Evolutionary conservation across 2,888 invertebrate species (phyloP), one percentile per base, ranked within the genome.

Genomic region (Sinhomidia bicolor): DNA sequence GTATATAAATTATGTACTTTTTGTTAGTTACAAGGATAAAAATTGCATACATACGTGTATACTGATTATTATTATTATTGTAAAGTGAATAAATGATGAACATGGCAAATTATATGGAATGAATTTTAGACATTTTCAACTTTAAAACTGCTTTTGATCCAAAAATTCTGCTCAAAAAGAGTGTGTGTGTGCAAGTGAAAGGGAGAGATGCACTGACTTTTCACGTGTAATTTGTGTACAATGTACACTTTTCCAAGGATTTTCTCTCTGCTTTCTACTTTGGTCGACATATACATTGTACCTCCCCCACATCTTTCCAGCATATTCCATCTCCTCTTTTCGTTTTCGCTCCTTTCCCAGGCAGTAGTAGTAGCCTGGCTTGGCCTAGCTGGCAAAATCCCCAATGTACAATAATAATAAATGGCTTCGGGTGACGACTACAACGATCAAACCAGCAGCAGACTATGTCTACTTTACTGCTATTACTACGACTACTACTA

Each of bases 371-470:
- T n/a, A n/a, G n/a, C n/a, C n/a, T n/a, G n/a, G n/a, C n/a, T n/a
- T n/a, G n/a, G 65, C 65, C 32, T 44, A 14, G 5, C 47, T 78
- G 29, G 51, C 29, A 32, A 78, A 78, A 78, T 78, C 76, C 76
- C 76, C 54, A 78, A 54, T 54, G 76, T 54, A 78, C 76, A 78
- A 78, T 78, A 54, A 78, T 78, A 78, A 78, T 78, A 78, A 78
- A 78, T 78, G 76, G 76, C 51, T 74, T 74, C 74, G 74, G 74
- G 74, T 68, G 68, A 68, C 68, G 68, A 68, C 26, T 60, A 60
- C 26, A 29, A 62, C 62, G 62, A 62, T 5, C 32, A 36, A 32
- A n/a, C 36, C 26, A 62, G 23, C 14, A 36, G 36, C 3, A 36
- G 36, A 5, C 36, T 36, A 36, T 36, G 36, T 57, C 57, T 7